Evolutionary conservation across 2,113 vertebrate genomes (phyloP).

Genomic region (Dascyllus trimaculatus): DNA sequence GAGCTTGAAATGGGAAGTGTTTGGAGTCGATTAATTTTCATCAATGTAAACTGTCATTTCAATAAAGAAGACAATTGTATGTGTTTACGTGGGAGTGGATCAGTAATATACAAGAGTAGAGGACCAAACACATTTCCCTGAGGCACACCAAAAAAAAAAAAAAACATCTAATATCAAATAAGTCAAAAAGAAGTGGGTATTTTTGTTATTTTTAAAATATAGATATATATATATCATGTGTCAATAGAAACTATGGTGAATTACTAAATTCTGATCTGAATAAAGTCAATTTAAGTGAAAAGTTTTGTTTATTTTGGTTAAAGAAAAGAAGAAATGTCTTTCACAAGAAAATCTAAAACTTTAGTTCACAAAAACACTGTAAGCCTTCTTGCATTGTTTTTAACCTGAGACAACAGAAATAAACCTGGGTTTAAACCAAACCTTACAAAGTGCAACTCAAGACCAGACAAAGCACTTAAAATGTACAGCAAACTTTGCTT

Average conservation of each 20-base stretch:
- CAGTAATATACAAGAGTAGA: neutral
- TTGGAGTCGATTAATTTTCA: neutral
- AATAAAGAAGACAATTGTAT: neutral
- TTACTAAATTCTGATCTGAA: neutral
- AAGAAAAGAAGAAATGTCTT: neutral
- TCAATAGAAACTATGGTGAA: neutral
- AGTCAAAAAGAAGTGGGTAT: no score
- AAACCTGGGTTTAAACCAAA: no score
- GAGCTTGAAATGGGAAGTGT: neutral
- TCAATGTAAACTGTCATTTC: neutral
- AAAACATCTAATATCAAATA: no score
- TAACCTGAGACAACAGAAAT: neutral
- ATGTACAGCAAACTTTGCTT: no score
- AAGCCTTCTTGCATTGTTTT: neutral
- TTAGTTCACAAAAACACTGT: neutral
- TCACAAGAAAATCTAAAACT: neutral
- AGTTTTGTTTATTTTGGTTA: neutral
- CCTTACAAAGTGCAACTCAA: no score
- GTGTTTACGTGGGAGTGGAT: neutral
- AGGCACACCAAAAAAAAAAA: neutral
- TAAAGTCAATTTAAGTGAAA: neutral
- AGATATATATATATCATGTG: neutral
- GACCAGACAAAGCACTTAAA: no score
- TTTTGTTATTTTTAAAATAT: no score
- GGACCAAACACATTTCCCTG: neutral